phyloP scores from a whole-genome alignment of 2,113 vertebrate genomes.

The Corythornis madagascariensis region DNA sequence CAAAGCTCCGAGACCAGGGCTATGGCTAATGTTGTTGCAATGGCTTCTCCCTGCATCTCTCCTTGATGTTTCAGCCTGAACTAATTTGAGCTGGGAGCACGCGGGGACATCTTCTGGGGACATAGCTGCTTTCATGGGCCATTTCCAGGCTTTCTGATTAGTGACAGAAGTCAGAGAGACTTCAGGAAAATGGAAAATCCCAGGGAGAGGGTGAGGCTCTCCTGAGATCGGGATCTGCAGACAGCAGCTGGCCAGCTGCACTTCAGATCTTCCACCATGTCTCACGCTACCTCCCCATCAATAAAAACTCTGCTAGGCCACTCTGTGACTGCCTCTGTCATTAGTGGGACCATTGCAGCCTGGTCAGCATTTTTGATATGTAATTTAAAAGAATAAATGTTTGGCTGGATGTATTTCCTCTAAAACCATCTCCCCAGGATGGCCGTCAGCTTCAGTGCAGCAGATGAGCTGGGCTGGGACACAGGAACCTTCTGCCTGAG shows the following conservation, averaged over 20 bases:
- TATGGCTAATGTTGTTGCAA: not conserved
- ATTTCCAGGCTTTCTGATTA: constrained; percentile 59
- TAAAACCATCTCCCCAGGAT: constrained; percentile 24
- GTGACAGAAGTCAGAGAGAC: constrained; percentile 53
- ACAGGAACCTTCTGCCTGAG: not conserved
- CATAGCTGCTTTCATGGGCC: constrained; percentile 43
- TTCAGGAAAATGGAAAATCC: constrained; percentile 54
- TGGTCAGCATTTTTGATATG: constrained; percentile 35
- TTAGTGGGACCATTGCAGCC: constrained; percentile 52
- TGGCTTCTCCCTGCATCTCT: constrained; percentile 3
- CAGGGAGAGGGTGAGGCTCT: constrained; percentile 36
- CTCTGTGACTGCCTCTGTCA: constrained; percentile 1
- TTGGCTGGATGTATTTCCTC: constrained; percentile 46
- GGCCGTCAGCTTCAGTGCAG: not conserved
- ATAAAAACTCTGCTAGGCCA: not conserved
- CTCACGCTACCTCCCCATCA: constrained; percentile 27
- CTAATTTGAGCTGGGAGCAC: constrained; percentile 63
- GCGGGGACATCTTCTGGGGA: constrained; percentile 34
- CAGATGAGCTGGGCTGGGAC: constrained; percentile 1
- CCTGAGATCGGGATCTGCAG: constrained; percentile 19
- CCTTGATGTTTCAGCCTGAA: constrained; percentile 58
- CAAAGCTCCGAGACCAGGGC: not conserved
- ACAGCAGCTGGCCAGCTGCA: constrained; percentile 44
- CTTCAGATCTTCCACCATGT: not conserved
- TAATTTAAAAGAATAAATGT: constrained; percentile 67